phyloP scores from a whole-genome alignment of 2,113 vertebrate genomes.

The Aviceda subcristata region DNA sequence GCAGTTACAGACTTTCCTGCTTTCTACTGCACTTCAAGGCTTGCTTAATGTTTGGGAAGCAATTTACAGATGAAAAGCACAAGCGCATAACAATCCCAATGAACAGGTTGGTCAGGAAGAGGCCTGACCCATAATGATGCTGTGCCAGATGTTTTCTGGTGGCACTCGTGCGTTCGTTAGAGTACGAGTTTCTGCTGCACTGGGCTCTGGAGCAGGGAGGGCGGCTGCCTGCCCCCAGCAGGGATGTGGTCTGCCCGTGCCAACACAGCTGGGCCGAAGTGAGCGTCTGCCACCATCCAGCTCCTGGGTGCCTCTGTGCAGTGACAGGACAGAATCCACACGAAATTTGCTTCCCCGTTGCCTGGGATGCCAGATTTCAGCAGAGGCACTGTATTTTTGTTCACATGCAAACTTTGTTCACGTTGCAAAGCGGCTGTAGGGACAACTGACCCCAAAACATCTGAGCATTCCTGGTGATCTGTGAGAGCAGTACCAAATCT shows the following conservation, averaged over 20 bases:
- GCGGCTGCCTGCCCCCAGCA: neutral
- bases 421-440: neutral
- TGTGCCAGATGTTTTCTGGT: neutral
- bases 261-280: neutral
- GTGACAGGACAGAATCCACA: neutral
- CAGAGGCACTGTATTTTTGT: neutral
- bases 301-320: no score
- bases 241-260: neutral
- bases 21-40: neutral
- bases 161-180: rapidly evolving
- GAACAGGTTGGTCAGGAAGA: neutral
- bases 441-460: neutral
- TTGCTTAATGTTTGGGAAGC: neutral
- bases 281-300: rapidly evolving
- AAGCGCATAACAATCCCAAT: neutral
- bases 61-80: neutral
- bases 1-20: neutral
- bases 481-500: neutral
- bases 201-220: neutral
- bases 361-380: neutral
- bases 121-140: neutral
- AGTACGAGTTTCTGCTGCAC: neutral
- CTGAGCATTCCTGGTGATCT: neutral
- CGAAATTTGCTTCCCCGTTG: rapidly evolving
- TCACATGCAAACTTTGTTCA: neutral